These are phyloP conservation scores for Loxodonta africana DNA, from an alignment of 2,113 vertebrate species.

Conservation along the genomic window DNA sequence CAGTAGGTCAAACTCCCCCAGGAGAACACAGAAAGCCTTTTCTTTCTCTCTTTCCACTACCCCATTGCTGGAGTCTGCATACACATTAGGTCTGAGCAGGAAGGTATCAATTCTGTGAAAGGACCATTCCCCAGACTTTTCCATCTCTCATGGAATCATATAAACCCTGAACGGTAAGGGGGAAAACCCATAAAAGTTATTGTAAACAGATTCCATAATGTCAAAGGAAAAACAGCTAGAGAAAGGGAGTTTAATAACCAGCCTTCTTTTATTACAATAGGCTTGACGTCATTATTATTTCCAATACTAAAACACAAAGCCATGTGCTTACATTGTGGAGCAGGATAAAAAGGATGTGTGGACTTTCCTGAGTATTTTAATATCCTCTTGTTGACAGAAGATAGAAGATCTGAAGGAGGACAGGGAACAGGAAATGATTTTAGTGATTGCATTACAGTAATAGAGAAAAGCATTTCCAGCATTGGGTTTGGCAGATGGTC, in stretches of 20 bases:
- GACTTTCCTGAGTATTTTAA: slow-evolving; percentile 88
- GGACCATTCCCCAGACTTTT: background rate
- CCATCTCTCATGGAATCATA: slow-evolving; percentile 45
- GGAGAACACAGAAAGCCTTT: background rate
- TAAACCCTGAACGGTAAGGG: slow-evolving; percentile 14
- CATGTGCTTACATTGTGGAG: slow-evolving; percentile 56
- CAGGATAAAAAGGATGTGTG: slow-evolving; percentile 76
- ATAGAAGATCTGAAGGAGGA: slow-evolving; percentile 87
- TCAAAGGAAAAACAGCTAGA: slow-evolving; percentile 76
- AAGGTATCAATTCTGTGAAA: background rate
- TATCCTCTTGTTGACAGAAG: slow-evolving; percentile 96
- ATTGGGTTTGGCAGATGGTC: slow-evolving; percentile 88
- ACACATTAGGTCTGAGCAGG: background rate
- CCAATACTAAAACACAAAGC: slow-evolving; percentile 78
- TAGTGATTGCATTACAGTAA: slow-evolving; percentile 92
- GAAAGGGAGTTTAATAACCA: slow-evolving; percentile 77
- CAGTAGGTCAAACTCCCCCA: slow-evolving; percentile 5
- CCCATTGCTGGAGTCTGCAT: background rate
- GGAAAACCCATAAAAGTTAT: slow-evolving; percentile 59
- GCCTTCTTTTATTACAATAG: slow-evolving; percentile 75
- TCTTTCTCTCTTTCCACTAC: background rate
- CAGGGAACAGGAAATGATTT: slow-evolving; percentile 93
- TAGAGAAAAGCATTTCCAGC: slow-evolving; percentile 86
- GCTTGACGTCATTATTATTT: slow-evolving; percentile 85
- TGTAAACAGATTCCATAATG: slow-evolving; percentile 77